These are phyloP conservation scores for Cephalopholis sonnerati DNA, from an alignment of 2,113 vertebrate species.

Conservation along the genomic window DNA sequence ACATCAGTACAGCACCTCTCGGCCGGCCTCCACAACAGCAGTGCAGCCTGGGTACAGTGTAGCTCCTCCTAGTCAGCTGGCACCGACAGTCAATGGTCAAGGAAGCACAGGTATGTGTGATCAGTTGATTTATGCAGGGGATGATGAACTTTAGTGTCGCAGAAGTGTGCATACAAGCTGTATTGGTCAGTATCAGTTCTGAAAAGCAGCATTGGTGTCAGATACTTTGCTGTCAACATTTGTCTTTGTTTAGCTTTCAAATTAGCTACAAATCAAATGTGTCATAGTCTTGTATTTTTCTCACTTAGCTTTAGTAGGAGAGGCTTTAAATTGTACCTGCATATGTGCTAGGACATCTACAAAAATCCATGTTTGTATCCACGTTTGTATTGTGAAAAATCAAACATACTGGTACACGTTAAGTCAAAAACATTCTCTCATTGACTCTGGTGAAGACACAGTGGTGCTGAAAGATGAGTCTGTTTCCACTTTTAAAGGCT, in stretches of 20 bases:
- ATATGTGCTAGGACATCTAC: background rate
- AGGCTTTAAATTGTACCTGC: background rate
- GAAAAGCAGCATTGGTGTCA: background rate
- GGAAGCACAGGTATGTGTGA: conserved; percentile 74
- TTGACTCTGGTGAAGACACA: no score
- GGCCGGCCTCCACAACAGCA: conserved; percentile 68
- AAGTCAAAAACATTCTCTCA: background rate
- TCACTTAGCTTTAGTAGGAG: background rate
- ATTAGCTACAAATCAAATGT: background rate
- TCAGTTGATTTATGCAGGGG: background rate
- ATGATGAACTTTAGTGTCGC: background rate
- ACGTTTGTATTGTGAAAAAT: background rate
- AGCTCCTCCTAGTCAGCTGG: conserved; percentile 53
- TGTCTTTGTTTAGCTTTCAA: background rate
- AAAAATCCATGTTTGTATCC: background rate
- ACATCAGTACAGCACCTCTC: conserved; percentile 75
- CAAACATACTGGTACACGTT: background rate
- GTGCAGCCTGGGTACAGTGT: conserved; percentile 74
- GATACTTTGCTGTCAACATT: background rate
- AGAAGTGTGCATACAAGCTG: background rate
- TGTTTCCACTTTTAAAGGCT: no score
- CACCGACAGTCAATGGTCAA: conserved; percentile 80
- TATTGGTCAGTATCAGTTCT: background rate
- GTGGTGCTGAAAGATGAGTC: no score
- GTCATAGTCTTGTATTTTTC: background rate